Conservation (phyloP, 1,140 invertebrate species). For the Neocloeon triangulifer region DNA sequence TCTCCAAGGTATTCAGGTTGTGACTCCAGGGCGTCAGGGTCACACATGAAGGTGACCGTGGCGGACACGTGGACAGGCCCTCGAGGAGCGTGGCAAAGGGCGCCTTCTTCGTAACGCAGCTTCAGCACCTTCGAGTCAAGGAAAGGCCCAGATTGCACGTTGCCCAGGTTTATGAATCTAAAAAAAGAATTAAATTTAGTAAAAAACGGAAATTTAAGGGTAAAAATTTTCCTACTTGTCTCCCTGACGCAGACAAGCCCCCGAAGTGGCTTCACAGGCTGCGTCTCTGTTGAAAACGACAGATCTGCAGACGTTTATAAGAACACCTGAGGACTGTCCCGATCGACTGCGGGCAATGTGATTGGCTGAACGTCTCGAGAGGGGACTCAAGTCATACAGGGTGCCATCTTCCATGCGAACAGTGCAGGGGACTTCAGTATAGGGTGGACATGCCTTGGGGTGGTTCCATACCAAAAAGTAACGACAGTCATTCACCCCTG, state of each 20-base stretch:
- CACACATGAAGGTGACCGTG: conserved; percentile 17
- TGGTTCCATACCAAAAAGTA: too few species aligned
- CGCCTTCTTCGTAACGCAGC: conserved; percentile 14
- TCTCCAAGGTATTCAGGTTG: conserved; percentile 1
- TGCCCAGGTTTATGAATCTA: conserved; percentile 14
- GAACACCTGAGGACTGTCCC: conserved; percentile 10
- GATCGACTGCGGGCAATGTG: conserved; percentile 13
- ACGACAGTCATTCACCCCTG: too few species aligned
- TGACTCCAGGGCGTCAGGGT: conserved; percentile 12
- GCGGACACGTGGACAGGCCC: conserved; percentile 8
- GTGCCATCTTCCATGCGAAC: conserved; percentile 8
- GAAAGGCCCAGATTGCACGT: conserved; percentile 8
- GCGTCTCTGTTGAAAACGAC: conserved; percentile 13
- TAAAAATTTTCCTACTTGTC: too few species aligned
- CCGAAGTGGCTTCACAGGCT: conserved; percentile 11
- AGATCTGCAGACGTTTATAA: conserved; percentile 19
- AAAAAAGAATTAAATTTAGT: too few species aligned
- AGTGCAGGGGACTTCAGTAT: too few species aligned
- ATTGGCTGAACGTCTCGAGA: conserved; percentile 15
- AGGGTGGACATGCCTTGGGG: too few species aligned
- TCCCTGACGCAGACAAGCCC: conserved; percentile 15
- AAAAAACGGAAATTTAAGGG: too few species aligned
- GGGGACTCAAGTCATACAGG: conserved; percentile 14
- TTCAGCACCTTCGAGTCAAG: conserved; percentile 11
- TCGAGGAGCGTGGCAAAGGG: conserved; percentile 8